These are phyloP conservation scores for Zoroaster sp. DNA, from an alignment of 53 echinoderm and acorn worm species.

Conservation along the genomic window DNA sequence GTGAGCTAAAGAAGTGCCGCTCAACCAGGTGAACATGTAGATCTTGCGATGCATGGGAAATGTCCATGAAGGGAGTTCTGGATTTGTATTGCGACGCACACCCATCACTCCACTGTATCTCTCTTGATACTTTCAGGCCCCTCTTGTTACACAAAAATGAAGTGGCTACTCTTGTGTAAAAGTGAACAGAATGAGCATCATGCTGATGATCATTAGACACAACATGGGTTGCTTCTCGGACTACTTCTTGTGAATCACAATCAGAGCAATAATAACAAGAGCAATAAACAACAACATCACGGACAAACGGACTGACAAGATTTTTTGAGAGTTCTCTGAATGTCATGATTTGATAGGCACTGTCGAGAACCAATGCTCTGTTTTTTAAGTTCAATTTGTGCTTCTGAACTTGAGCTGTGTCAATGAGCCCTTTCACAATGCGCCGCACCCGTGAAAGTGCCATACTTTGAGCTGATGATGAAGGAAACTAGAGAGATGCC, in stretches of 20 bases:
- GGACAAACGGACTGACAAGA: too few species aligned
- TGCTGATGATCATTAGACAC: background rate
- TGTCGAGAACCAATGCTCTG: too few species aligned
- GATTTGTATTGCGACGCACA: background rate
- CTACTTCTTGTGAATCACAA: background rate
- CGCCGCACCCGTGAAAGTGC: too few species aligned
- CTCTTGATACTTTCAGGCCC: background rate
- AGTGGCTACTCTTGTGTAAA: background rate
- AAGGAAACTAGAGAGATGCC: too few species aligned
- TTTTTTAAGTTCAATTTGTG: too few species aligned
- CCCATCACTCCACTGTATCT: background rate
- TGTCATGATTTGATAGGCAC: too few species aligned
- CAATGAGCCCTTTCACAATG: too few species aligned
- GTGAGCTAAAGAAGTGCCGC: slow-evolving; percentile 20
- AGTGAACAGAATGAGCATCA: background rate
- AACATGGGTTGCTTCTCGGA: slow-evolving; percentile 11
- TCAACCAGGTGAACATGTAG: background rate
- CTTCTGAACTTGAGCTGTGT: too few species aligned
- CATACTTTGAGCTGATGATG: too few species aligned
- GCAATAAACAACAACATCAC: too few species aligned
- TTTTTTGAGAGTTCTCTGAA: too few species aligned
- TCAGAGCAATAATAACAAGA: background rate
- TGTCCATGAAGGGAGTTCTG: background rate
- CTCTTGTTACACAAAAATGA: background rate
- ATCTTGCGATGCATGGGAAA: background rate